phyloP scores from a whole-genome alignment of 2,888 invertebrate genomes.

The Nemapogon koenigi region DNA sequence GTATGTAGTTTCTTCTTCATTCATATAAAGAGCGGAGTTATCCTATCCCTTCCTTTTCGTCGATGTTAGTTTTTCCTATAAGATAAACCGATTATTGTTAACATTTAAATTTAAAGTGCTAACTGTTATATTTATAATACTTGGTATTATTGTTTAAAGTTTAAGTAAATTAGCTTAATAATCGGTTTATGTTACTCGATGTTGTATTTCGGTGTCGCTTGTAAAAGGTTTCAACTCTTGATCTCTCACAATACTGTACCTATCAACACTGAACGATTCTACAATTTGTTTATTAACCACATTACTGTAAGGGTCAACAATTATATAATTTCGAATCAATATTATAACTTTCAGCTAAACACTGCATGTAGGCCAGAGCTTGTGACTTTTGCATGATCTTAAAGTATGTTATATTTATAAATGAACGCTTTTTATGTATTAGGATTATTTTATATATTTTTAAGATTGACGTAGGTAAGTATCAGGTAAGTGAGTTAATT shows the following conservation, averaged over 20 bases:
- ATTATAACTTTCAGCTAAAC: constrained; percentile 21
- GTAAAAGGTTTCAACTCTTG: constrained; percentile 52
- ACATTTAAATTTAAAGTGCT: neutral
- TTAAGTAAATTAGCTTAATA: constrained; percentile 7
- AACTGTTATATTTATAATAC: neutral
- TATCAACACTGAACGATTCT: neutral
- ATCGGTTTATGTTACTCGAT: constrained; percentile 52
- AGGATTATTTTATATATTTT: neutral
- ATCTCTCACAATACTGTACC: constrained; percentile 1
- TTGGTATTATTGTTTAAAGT: neutral
- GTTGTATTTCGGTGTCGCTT: constrained; percentile 63
- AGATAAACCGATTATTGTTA: constrained; percentile 32
- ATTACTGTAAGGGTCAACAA: no score
- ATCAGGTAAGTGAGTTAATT: no score
- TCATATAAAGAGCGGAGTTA: constrained; percentile 49
- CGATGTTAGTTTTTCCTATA: constrained; percentile 44
- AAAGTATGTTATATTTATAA: constrained; percentile 16
- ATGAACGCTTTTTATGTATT: constrained; percentile 51
- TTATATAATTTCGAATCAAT: neutral
- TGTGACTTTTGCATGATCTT: constrained; percentile 34
- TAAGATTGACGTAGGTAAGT: no score
- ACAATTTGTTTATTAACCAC: neutral
- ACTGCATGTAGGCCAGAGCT: constrained; percentile 50
- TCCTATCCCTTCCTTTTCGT: constrained; percentile 27
- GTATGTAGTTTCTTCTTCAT: constrained; percentile 44